Percentiles rank a stretch among this genome's conserved stretches.
Evolutionary conservation across 2,113 vertebrate genomes (phyloP).

Genomic region (Sturnus vulgaris): DNA sequence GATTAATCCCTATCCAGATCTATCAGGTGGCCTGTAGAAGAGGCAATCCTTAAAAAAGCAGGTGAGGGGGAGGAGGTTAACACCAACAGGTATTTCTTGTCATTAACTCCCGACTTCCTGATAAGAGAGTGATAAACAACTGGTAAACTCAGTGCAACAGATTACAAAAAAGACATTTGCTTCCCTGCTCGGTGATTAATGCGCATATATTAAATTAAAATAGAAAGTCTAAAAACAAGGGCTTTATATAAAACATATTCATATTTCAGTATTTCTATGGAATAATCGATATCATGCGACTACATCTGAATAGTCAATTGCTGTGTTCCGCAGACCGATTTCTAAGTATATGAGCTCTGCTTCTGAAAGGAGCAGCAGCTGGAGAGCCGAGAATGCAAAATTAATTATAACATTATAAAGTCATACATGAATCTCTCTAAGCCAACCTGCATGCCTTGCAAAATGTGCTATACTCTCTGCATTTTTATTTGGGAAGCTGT

Average conservation of each 20-base stretch:
- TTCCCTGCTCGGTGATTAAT: conserved; percentile 39
- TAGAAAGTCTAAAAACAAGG: conserved; percentile 23
- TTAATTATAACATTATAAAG: conserved; percentile 53
- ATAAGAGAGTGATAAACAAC: conserved; percentile 54
- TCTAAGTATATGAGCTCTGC: conserved; percentile 22
- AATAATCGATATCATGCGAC: conserved; percentile 52
- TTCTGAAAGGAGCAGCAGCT: conserved; percentile 34
- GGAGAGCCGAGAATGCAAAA: conserved; percentile 7
- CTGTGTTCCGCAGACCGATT: background rate
- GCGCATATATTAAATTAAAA: conserved; percentile 50
- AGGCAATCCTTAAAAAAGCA: conserved; percentile 3
- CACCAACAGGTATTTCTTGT: conserved; percentile 68
- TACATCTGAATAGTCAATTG: conserved; percentile 48
- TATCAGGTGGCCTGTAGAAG: background rate
- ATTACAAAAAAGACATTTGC: conserved; percentile 3
- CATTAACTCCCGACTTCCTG: conserved; percentile 46
- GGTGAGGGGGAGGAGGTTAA: conserved; percentile 14
- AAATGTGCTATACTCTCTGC: background rate
- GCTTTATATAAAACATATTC: conserved; percentile 41
- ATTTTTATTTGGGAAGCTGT: background rate
- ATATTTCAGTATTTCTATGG: conserved; percentile 48
- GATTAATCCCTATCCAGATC: background rate
- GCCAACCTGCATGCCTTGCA: background rate
- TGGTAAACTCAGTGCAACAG: conserved; percentile 33
- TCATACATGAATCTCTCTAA: conserved; percentile 22